These are phyloP conservation scores for Pelosia muscerda DNA, from an alignment of 2,888 invertebrate species.

Conservation along the genomic window DNA sequence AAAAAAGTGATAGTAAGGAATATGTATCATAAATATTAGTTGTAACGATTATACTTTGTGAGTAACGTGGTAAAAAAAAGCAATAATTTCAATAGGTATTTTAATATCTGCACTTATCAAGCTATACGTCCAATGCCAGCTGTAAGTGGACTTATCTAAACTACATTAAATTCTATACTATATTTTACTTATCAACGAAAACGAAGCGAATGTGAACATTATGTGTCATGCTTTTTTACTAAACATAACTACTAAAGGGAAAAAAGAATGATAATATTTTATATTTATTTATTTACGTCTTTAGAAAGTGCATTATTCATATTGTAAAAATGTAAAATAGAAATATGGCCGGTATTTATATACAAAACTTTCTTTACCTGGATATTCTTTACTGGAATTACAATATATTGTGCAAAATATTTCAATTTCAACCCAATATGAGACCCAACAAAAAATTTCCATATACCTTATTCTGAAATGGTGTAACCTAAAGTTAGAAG, in stretches of 20 bases:
- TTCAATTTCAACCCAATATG: background rate
- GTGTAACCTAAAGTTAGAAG: background rate
- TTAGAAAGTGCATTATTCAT: conserved; percentile 3
- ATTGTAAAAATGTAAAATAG: conserved; percentile 5
- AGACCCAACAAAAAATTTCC: background rate
- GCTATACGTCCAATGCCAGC: conserved; percentile 31
- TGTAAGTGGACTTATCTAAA: conserved; percentile 46
- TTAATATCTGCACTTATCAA: conserved; percentile 39
- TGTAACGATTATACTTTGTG: conserved; percentile 28
- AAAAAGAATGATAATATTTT: background rate
- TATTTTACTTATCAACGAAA: conserved; percentile 38
- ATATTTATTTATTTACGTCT: background rate
- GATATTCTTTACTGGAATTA: background rate
- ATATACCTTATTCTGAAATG: background rate
- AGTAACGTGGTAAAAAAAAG: conserved; percentile 25
- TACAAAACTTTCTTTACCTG: background rate
- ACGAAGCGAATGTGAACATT: conserved; percentile 10
- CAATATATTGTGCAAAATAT: background rate
- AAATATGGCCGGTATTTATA: background rate
- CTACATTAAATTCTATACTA: conserved; percentile 37
- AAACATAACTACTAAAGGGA: background rate
- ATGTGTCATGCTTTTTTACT: background rate
- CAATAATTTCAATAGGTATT: conserved; percentile 44
- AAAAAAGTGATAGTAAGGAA: conserved; percentile 26
- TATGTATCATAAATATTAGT: conserved; percentile 28